Evolutionary conservation across 2,888 invertebrate genomes (phyloP), one percentile per base, ranked within the genome.

Genomic region (Amphipoea oculea): DNA sequence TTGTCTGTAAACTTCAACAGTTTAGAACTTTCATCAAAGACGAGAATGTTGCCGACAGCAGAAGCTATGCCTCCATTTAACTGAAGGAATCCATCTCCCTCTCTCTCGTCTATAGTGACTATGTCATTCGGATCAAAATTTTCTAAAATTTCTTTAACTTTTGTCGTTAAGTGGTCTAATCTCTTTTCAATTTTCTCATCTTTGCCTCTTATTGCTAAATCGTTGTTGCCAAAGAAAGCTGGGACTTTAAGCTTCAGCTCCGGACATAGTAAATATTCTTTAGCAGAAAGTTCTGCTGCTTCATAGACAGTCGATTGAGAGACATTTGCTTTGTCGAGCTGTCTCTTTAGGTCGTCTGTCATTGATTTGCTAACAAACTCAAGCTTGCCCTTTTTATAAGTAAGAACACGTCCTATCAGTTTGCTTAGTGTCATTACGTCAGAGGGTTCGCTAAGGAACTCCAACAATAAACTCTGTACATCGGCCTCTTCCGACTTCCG

Each of bases 171-270:
- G 7, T 70, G 1, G 14, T 51, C 14, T 70, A 70, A 4, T 36
- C 23, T 23, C 7, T 51, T 51, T 51, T 51, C 23, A 1, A 81
- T 57, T 54, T 82, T 82, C 7, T 73, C 67, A 14, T 23, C 9
- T 17, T 67, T 57, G 0, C 88, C 86, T 63, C 78, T 80, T 63
- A 89, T 65, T 4, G 78, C 66, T 57, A 89, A 69, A 57, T 89
- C 88, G 48, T 68, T 76, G 36, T 89, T 89, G 11, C 89, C 89
- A 72, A 89, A 89, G 23, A 60, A 36, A 36, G 69, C 60, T 11
- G 89, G 84, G 1, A 89, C 83, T 79, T 86, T 86, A 4, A 89
- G 67, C 40, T 74, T 54, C 17, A 76, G 57, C 23, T 57, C 23
- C 57, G 57, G 48, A 20, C 66, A 63, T 20, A 42, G 29, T 70